Percentiles rank a stretch among this genome's conserved stretches.
Conservation (phyloP, 2,113 vertebrate genomes). For the Aspiorhynchus laticeps region DNA sequence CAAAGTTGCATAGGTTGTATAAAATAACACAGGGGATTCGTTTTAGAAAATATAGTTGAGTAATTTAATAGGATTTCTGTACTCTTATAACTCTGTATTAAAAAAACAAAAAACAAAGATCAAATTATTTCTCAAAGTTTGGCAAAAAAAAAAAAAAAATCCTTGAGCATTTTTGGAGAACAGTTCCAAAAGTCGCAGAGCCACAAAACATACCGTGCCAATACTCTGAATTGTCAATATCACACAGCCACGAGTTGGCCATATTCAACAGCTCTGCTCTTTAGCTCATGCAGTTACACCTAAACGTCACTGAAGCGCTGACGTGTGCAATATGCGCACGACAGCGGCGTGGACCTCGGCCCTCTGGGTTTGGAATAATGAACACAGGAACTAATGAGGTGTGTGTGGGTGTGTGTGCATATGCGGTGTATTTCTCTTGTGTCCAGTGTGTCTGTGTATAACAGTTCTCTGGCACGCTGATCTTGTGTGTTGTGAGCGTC, state of each 20-base stretch:
- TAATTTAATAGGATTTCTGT: constrained; percentile 22
- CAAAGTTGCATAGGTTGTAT: constrained; percentile 53
- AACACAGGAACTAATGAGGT: constrained; percentile 66
- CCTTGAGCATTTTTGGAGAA: constrained; percentile 35
- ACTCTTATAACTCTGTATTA: constrained; percentile 1
- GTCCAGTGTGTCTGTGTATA: constrained; percentile 64
- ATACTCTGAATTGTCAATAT: constrained; percentile 27
- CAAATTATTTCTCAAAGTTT: constrained; percentile 15
- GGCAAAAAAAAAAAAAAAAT: constrained; percentile 13
- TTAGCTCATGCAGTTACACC: constrained; percentile 63
- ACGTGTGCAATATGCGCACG: constrained; percentile 86
- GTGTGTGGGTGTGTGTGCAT: constrained; percentile 77
- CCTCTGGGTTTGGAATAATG: constrained; percentile 57
- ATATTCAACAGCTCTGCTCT: constrained; percentile 4
- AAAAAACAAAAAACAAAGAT: constrained; percentile 68
- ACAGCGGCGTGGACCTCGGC: constrained; percentile 75
- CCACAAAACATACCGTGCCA: constrained; percentile 36
- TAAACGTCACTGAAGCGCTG: constrained; percentile 81
- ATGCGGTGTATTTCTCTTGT: constrained; percentile 67
- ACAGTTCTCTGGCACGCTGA: constrained; percentile 68
- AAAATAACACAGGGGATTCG: constrained; percentile 34
- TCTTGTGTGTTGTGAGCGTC: constrained; percentile 30
- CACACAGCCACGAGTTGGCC: not conserved
- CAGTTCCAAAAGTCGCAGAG: constrained; percentile 26
- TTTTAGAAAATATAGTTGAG: constrained; percentile 20